phyloP scores from a whole-genome alignment of 2,797 vertebrate species.

The Zenarchopterus dispar region DNA sequence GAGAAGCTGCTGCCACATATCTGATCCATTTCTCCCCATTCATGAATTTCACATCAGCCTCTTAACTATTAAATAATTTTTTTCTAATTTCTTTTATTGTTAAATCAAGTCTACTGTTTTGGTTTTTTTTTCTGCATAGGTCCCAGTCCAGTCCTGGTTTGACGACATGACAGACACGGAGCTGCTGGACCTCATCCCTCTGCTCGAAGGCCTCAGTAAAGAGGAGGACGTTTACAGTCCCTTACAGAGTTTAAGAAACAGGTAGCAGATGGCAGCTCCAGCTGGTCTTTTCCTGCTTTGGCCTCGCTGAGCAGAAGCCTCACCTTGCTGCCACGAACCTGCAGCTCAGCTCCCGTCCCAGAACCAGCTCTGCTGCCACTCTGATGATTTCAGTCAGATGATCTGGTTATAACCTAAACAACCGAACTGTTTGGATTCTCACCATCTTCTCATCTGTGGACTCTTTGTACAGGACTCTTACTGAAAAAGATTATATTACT shows the following conservation, averaged over 20 bases:
- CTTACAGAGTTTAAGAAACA: conserved; percentile 90
- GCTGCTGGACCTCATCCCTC: conserved; percentile 94
- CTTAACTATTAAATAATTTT: conserved; percentile 31
- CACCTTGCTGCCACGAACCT: conserved; percentile 36
- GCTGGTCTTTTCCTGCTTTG: conserved; percentile 17
- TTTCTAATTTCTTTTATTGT: conserved; percentile 10
- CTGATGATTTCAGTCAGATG: conserved; percentile 34
- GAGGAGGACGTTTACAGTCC: conserved; percentile 94
- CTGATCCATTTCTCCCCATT: conserved; percentile 58
- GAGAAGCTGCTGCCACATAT: conserved; percentile 47
- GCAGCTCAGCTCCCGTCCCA: conserved; percentile 26
- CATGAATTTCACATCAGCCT: conserved; percentile 62
- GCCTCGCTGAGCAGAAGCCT: conserved; percentile 27
- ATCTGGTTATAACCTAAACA: conserved; percentile 26
- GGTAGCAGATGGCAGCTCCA: conserved; percentile 73
- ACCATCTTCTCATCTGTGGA: conserved; percentile 38
- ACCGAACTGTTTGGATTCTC: conserved; percentile 40
- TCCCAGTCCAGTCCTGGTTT: conserved; percentile 99
- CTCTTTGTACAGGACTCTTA: conserved; percentile 68
- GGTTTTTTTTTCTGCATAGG: conserved; percentile 74
- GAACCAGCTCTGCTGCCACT: conserved; percentile 9
- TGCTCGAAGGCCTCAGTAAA: conserved; percentile 92
- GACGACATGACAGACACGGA: conserved; percentile 98
- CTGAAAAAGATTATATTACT: conserved; percentile 64
- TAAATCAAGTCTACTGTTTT: not conserved